A percentile compares a stretch with the other conserved stretches of the same genome.
Conservation (phyloP, 2,113 vertebrate genomes). For the Actinemys pallida region DNA sequence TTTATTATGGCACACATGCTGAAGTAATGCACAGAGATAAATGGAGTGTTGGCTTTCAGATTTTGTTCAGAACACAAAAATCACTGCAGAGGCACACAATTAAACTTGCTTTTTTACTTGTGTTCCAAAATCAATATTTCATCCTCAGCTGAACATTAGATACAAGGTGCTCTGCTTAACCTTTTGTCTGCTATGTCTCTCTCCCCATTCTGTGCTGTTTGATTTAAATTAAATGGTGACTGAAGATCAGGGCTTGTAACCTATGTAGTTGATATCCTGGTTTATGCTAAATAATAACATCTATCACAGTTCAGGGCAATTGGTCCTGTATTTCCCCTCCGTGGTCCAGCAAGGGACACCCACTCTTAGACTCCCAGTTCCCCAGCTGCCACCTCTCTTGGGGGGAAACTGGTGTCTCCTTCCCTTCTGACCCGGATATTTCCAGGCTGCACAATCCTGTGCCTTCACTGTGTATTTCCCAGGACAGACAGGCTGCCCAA, state of each 20-base stretch:
- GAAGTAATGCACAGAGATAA: constrained; percentile 16
- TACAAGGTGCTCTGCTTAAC: constrained; percentile 8
- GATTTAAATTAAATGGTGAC: constrained; percentile 26
- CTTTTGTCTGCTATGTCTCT: constrained; percentile 17
- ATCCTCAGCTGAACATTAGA: constrained; percentile 13
- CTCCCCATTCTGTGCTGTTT: not conserved
- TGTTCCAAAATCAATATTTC: constrained; percentile 34
- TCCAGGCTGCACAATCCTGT: not conserved
- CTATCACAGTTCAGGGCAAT: not conserved
- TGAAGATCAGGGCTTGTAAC: not conserved
- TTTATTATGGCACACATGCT: constrained; percentile 55
- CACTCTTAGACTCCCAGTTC: not conserved
- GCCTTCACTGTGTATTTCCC: not conserved
- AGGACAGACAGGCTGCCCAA: not conserved
- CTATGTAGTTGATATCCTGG: not conserved
- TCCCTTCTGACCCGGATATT: not conserved
- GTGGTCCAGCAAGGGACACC: not conserved
- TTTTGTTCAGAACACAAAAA: constrained; percentile 47
- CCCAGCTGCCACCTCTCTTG: not conserved
- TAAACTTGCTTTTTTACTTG: constrained; percentile 53
- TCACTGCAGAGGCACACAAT: constrained; percentile 21
- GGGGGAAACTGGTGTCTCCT: not conserved
- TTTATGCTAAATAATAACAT: constrained; percentile 14
- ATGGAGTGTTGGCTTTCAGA: constrained; percentile 28
- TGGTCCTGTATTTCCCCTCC: not conserved